A percentile compares a stretch with the other conserved stretches of the same genome.
Evolutionary conservation across 2,888 invertebrate species (phyloP).

Genomic region (Dynastes grantii): DNA sequence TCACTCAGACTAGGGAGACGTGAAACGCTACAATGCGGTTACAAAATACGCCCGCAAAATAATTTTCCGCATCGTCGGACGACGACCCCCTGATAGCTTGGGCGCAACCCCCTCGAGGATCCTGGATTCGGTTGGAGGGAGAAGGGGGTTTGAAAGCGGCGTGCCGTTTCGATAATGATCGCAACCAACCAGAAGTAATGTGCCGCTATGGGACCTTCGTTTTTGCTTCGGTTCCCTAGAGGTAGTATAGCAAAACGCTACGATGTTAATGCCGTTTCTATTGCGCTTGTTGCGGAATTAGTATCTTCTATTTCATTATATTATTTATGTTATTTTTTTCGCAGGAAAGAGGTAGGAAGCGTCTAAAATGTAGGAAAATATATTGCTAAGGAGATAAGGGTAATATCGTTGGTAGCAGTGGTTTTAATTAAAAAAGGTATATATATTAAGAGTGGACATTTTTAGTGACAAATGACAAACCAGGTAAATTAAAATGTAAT

Average conservation of each 20-base stretch:
- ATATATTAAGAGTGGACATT: too few relatives aligned
- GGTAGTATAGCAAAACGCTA: slow-evolving; percentile 3
- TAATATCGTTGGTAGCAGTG: too few relatives aligned
- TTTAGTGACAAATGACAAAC: too few relatives aligned
- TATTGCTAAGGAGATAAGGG: too few relatives aligned
- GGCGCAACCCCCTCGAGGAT: slow-evolving; percentile 2
- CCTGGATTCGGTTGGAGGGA: not conserved
- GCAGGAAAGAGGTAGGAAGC: too few relatives aligned
- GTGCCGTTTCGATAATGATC: slow-evolving; percentile 66
- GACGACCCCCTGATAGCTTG: slow-evolving; percentile 57
- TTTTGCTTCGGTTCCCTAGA: slow-evolving; percentile 21
- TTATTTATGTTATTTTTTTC: too few relatives aligned
- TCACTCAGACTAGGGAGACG: not conserved
- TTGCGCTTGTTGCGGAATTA: slow-evolving; percentile 7
- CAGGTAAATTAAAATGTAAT: too few relatives aligned
- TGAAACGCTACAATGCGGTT: slow-evolving; percentile 65
- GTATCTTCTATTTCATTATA: not conserved
- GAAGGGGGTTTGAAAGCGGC: slow-evolving; percentile 49
- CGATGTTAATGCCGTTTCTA: slow-evolving; percentile 9
- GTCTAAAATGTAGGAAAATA: too few relatives aligned
- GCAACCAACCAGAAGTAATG: slow-evolving; percentile 67
- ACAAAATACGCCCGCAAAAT: slow-evolving; percentile 69
- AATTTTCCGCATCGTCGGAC: slow-evolving; percentile 66
- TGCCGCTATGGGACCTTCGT: slow-evolving; percentile 45
- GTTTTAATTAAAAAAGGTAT: too few relatives aligned